A percentile compares a stretch with the other conserved stretches of the same genome.
phyloP scores from a whole-genome alignment of 2,888 invertebrate genomes.

The Agrotis segetum region DNA sequence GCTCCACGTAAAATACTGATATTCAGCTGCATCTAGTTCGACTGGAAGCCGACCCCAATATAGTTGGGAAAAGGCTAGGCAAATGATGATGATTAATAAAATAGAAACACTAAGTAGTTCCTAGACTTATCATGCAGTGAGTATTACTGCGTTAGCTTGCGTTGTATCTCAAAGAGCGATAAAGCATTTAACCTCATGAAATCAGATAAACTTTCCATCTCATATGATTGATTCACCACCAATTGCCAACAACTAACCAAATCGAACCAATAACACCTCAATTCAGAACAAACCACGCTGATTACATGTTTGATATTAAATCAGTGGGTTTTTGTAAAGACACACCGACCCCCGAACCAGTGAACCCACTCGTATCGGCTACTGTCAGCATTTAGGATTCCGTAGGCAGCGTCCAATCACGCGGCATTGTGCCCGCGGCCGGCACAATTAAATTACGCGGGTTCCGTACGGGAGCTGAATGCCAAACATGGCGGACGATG shows the following conservation, averaged over 20 bases:
- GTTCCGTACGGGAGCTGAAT: constrained; percentile 68
- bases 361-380: constrained; percentile 47
- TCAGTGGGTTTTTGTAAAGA: constrained; percentile 49
- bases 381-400: constrained; percentile 74
- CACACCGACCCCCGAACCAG: constrained; percentile 32
- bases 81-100: too few species aligned
- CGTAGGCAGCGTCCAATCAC: constrained; percentile 80
- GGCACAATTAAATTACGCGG: constrained; percentile 72
- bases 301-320: constrained; percentile 45
- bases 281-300: constrained; percentile 31
- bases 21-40: too few species aligned
- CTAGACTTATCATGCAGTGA: background rate
- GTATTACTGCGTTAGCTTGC: background rate
- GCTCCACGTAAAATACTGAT: too few species aligned
- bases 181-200: background rate
- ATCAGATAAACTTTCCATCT: background rate
- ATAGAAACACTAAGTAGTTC: background rate
- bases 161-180: too few species aligned
- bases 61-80: too few species aligned
- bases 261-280: constrained; percentile 25
- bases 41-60: too few species aligned
- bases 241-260: constrained; percentile 20
- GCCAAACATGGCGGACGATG: constrained; percentile 55
- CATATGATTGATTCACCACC: constrained; percentile 3
- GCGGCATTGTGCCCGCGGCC: constrained; percentile 79